These are phyloP conservation scores for Pantala flavescens DNA, from an alignment of 1,140 invertebrate species.

Conservation along the genomic window DNA sequence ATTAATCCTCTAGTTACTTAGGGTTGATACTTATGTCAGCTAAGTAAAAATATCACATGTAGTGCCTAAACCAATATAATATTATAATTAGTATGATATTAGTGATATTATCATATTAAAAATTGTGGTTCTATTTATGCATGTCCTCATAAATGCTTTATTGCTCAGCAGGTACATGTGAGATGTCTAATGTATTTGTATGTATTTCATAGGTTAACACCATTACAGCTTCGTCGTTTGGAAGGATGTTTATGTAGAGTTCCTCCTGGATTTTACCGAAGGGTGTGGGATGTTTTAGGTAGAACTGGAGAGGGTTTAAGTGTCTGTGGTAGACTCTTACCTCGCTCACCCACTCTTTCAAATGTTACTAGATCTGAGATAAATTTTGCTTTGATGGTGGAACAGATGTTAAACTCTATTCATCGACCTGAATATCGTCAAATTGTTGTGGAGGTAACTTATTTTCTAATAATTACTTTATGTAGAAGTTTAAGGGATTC, in stretches of 20 bases:
- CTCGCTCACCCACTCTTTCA: conserved; percentile 82
- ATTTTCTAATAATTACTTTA: too few relatives aligned
- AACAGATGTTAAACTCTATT: conserved; percentile 84
- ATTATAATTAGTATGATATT: too few relatives aligned
- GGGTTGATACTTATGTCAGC: too few relatives aligned
- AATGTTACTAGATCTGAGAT: conserved; percentile 95
- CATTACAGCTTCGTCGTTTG: conserved; percentile 71
- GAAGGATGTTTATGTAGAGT: conserved; percentile 94
- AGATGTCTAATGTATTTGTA: too few relatives aligned
- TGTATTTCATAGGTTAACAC: conserved; percentile 44
- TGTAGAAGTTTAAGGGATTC: too few relatives aligned
- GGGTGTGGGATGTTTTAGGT: conserved; percentile 86
- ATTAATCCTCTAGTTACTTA: too few relatives aligned
- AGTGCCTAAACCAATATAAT: too few relatives aligned
- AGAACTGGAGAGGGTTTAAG: conserved; percentile 80
- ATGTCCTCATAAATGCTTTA: too few relatives aligned
- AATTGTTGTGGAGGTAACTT: conserved; percentile 79
- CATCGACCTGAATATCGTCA: conserved; percentile 82
- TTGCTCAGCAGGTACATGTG: too few relatives aligned
- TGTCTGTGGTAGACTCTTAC: conserved; percentile 71
- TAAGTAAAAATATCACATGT: too few relatives aligned
- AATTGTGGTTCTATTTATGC: too few relatives aligned
- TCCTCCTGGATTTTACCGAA: conserved; percentile 79
- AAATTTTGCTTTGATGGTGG: conserved; percentile 91
- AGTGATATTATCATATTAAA: too few relatives aligned